Evolutionary conservation across 2,888 invertebrate genomes (phyloP), one percentile per base, ranked within the genome.

Genomic region (Aporophyla lueneburgensis): DNA sequence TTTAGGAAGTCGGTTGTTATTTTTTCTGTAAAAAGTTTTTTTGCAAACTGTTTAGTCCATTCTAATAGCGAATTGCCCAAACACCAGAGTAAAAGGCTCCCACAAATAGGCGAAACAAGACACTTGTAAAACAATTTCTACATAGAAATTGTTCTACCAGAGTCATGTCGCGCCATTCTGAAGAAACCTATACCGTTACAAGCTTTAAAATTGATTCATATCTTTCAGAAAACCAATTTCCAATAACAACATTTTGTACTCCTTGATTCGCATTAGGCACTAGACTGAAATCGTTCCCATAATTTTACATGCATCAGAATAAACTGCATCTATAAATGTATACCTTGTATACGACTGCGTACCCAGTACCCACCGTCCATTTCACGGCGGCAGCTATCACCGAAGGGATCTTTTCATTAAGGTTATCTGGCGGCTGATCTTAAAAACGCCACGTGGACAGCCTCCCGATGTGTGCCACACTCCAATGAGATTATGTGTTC

Each of bases 351-450:
- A 4, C 27, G 19, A 2, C 24, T 5, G 27, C 59, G 43, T n/a
- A 19, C 73, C 27, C 43, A 19, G 43, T 21, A n/a, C 59, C 19
- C 59, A 27, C n/a, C 33, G 84, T 67, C 21, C 65, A 46, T 10
- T 62, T 10, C 53, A 58, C 75, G 61, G 73, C 74, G 77, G 46
- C n/a, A 49, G 78, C 68, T 94, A 95, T 95, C 95, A 81, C 40
- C 56, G 74, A 75, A 77, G 92, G 94, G 94, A 96, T 96, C 96
- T 96, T 95, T 95, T 96, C 95, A 96, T 96, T 95, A 96, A 94
- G 95, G 95, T 95, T 96, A 96, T 95, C 96, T 86, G 82, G 71
- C 75, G 79, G 80, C 85, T 63, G 83, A 93, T 93, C 93, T 89
- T 79, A 86, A 90, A 90, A 92, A 92, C 90, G 93, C 89, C 95